Base-by-base conservation (phyloP, 2,888 invertebrate genomes). In the Pollenia angustigena region DNA sequence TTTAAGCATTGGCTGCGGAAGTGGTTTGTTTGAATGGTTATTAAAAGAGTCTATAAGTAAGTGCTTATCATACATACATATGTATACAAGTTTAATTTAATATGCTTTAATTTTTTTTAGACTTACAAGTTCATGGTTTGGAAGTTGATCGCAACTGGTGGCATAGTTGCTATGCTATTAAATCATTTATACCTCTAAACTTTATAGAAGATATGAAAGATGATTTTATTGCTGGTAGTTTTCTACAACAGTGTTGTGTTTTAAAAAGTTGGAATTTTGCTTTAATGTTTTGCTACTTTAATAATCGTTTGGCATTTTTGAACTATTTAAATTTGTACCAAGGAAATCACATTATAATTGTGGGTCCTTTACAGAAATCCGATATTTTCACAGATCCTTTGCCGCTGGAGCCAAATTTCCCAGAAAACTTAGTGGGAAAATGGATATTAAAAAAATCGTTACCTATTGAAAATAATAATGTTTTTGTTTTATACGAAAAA, bases 61-160 rank as follows among this genome's bases (percentile, higher is more conserved):
- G 86, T 64, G 32, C 60, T 78, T 32, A 32, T 58, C 42, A 60
- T 52, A 16, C 12, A 18, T 40, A 48, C 9, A 48, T 52, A 18
- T 2, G 11, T 42, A n/a, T 32, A 32, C 46, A 60, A n/a, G 11
- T 10, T 52, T 10, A 46, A 64, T 72, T 58, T 66, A 75, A 54
- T 44, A 60, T 46, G 11, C 48, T 9, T 40, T 84, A 52, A 66
- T 42, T 18, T 69, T 32, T 16, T 78, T 93, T 93, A 96, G 96
- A 94, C 80, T 90, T 95, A n/a, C 93, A 94, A 11, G 95, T 96
- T 0, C 92, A 94, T 78, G 97, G 97, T 7, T 93, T 97, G 54
- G 97, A 97, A 94, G 94, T 96, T n/a, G 97, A 97, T 92, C 94
- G 95, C 68, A 95, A 94, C 0, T 97, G 97, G 97, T 97, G 97